These are phyloP conservation scores for Nylanderia fulva DNA, from an alignment of 1,140 invertebrate species.

Conservation along the genomic window DNA sequence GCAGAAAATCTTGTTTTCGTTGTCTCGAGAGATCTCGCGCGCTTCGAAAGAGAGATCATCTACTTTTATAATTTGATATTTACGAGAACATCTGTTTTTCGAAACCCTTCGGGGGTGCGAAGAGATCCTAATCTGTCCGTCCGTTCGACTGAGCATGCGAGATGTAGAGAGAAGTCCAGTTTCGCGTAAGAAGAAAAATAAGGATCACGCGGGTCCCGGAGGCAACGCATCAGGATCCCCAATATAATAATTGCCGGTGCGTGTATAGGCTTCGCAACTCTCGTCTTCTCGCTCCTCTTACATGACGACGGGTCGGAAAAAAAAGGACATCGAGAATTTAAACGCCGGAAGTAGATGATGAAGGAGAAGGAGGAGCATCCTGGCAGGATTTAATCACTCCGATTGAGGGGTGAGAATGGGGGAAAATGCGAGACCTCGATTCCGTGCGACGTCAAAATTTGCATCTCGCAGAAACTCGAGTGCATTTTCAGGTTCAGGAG, in stretches of 20 bases:
- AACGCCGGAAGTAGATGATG: slow-evolving; percentile 67
- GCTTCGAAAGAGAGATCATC: slow-evolving; percentile 5
- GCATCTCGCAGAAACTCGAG: slow-evolving; percentile 1
- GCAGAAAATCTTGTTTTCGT: not conserved
- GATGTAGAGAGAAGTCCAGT: slow-evolving; percentile 18
- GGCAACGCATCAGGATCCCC: slow-evolving; percentile 32
- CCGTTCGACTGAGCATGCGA: slow-evolving; percentile 29
- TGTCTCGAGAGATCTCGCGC: slow-evolving; percentile 12
- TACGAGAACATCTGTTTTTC: slow-evolving; percentile 47
- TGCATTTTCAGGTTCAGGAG: slow-evolving; percentile 21
- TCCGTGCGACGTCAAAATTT: slow-evolving; percentile 16
- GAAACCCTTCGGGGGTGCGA: slow-evolving; percentile 45
- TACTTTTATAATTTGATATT: slow-evolving; percentile 5
- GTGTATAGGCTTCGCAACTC: slow-evolving; percentile 37
- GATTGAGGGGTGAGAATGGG: slow-evolving; percentile 5
- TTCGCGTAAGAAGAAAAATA: slow-evolving; percentile 31
- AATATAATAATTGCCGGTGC: slow-evolving; percentile 70
- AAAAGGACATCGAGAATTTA: slow-evolving; percentile 64
- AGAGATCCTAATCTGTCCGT: slow-evolving; percentile 29
- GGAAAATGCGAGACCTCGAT: slow-evolving; percentile 14
- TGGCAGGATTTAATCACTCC: slow-evolving; percentile 50
- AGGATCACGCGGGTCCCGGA: slow-evolving; percentile 24
- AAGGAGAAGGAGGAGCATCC: slow-evolving; percentile 31
- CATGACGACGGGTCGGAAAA: slow-evolving; percentile 21
- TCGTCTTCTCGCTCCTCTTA: not conserved